Evolutionary conservation across 2,888 invertebrate genomes (phyloP).

Genomic region (Tiliacea citrago): DNA sequence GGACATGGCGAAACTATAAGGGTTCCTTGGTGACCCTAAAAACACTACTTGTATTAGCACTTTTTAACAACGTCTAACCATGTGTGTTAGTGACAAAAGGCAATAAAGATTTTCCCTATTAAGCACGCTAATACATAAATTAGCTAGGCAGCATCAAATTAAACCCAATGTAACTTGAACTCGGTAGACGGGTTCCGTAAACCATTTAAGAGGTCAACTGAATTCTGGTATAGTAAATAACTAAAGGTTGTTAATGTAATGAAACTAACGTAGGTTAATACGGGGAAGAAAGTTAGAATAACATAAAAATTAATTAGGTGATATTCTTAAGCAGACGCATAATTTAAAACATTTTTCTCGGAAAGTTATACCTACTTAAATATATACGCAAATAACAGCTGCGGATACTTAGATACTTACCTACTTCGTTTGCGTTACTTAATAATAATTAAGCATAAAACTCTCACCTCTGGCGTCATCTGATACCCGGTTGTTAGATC

Average conservation of each 20-base stretch:
- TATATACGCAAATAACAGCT: neutral
- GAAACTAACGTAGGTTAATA: constrained; percentile 36
- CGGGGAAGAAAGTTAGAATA: constrained; percentile 11
- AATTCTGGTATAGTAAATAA: constrained; percentile 25
- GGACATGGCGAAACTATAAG: too few species aligned
- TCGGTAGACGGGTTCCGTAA: neutral
- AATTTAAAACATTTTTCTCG: neutral
- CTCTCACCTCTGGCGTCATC: neutral
- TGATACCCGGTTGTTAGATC: constrained; percentile 14
- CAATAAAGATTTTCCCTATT: constrained; percentile 48
- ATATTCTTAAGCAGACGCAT: neutral
- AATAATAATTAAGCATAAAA: constrained; percentile 14
- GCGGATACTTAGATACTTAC: neutral
- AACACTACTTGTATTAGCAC: constrained; percentile 1
- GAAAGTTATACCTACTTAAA: neutral
- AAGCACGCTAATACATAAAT: constrained; percentile 63
- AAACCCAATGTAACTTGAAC: constrained; percentile 40
- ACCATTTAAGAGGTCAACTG: constrained; percentile 3
- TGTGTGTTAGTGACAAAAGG: constrained; percentile 48
- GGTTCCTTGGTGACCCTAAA: neutral
- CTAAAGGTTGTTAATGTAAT: constrained; percentile 44
- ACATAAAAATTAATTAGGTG: neutral
- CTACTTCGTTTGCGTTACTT: constrained; percentile 2
- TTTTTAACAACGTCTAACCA: neutral
- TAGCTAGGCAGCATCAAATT: constrained; percentile 48